Percentiles rank a stretch among this genome's conserved stretches.
Conservation (phyloP, 2,113 vertebrate species). For the Protomyctophum bolini region DNA sequence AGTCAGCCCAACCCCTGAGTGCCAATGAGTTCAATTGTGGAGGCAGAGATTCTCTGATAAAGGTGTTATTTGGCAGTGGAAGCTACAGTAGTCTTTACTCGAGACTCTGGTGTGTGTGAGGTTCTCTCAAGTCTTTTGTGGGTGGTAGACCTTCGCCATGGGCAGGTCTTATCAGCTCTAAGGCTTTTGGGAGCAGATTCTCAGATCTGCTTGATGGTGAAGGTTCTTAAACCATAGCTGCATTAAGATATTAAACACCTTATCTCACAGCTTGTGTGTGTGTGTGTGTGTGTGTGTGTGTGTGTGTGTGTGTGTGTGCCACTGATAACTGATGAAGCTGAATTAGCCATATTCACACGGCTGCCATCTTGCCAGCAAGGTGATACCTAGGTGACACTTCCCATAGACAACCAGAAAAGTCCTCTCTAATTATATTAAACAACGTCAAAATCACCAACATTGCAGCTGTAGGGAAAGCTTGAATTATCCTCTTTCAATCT, state of each 20-base stretch:
- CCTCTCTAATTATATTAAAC: no score
- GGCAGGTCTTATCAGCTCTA: background rate
- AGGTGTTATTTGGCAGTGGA: slow-evolving; percentile 26
- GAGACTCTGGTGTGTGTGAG: background rate
- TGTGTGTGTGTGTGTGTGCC: no score
- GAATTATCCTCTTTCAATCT: no score
- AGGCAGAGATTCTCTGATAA: slow-evolving; percentile 26
- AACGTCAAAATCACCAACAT: no score
- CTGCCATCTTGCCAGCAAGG: no score
- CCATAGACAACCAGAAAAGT: no score
- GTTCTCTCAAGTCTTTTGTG: slow-evolving; percentile 11
- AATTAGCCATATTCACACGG: no score
- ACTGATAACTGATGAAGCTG: no score
- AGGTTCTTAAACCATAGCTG: slow-evolving; percentile 37
- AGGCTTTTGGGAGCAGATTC: slow-evolving; percentile 41
- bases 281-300: no score
- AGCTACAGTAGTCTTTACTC: slow-evolving; percentile 19
- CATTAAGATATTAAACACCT: slow-evolving; percentile 18
- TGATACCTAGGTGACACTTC: no score
- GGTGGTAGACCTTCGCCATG: slow-evolving; percentile 24
- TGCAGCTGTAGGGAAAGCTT: no score
- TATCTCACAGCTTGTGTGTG: background rate
- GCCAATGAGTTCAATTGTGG: slow-evolving; percentile 44
- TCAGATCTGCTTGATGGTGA: slow-evolving; percentile 38
- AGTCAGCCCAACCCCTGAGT: slow-evolving; percentile 40